Conservation (phyloP, 1,140 invertebrate genomes). For the Heliothis subflexa region DNA sequence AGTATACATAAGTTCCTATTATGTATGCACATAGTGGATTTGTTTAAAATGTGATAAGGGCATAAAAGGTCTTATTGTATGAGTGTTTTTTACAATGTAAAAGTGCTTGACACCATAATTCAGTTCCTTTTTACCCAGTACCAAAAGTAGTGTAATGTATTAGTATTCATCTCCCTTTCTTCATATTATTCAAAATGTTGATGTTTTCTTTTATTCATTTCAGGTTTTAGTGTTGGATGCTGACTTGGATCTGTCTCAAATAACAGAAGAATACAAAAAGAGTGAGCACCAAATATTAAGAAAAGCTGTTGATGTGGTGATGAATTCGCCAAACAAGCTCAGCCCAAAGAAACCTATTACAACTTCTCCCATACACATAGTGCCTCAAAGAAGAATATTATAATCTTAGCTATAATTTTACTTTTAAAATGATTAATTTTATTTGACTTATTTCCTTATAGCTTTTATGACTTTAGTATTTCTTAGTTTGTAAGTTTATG, state of each 20-base stretch:
- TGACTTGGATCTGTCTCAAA: slow-evolving; percentile 87
- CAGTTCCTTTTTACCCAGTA: no score
- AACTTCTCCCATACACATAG: slow-evolving; percentile 72
- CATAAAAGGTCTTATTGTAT: no score
- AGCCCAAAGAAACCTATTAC: slow-evolving; percentile 82
- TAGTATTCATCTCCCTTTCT: no score
- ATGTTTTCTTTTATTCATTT: slow-evolving; percentile 46
- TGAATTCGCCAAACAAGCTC: slow-evolving; percentile 80
- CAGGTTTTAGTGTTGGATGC: slow-evolving; percentile 88
- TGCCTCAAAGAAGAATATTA: slow-evolving; percentile 73
- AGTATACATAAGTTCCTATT: no score
- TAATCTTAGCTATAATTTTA: slow-evolving; percentile 36
- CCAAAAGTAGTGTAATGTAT: no score
- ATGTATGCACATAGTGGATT: no score
- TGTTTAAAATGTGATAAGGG: no score
- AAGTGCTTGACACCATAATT: no score
- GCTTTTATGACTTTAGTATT: slow-evolving; percentile 15
- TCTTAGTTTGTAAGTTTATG: slow-evolving; percentile 34
- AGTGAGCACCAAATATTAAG: slow-evolving; percentile 86
- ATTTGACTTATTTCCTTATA: slow-evolving; percentile 4
- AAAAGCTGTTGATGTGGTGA: slow-evolving; percentile 81
- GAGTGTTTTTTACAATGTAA: no score
- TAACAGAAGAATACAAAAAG: slow-evolving; percentile 88
- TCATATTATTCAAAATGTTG: no score
- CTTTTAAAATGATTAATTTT: slow-evolving; percentile 31